A percentile compares a stretch with the other conserved stretches of the same genome.
Evolutionary conservation across 2,113 vertebrate species (phyloP).

Genomic region (Macrotus californicus): DNA sequence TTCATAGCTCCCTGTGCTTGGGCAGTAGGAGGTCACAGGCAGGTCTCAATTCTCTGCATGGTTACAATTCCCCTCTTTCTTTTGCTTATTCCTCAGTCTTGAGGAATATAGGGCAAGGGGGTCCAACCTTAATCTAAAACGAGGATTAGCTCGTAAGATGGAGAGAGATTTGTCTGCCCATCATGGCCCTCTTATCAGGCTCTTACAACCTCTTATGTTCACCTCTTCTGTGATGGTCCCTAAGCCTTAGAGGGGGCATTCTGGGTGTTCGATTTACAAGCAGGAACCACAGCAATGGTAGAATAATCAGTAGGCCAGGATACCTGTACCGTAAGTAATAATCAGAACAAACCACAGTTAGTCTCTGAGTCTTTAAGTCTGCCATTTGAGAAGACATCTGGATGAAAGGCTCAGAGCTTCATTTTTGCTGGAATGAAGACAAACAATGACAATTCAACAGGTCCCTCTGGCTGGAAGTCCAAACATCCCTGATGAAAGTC

Average conservation of each 20-base stretch:
- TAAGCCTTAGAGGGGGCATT: not conserved
- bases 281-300: not conserved
- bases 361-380: not conserved
- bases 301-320: not conserved
- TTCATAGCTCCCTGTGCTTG: not conserved
- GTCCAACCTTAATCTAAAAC: not conserved
- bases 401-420: not conserved
- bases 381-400: not conserved
- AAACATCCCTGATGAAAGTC: not conserved
- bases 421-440: not conserved
- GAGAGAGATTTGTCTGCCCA: not conserved
- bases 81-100: not conserved
- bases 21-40: not conserved
- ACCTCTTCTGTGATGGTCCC: not conserved
- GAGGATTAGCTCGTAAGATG: not conserved
- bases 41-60: not conserved
- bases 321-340: not conserved
- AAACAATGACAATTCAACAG: not conserved
- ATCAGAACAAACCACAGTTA: not conserved
- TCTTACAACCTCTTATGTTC: not conserved
- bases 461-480: not conserved
- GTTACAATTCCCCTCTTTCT: not conserved
- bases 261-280: not conserved
- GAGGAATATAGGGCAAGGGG: not conserved
- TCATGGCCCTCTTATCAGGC: not conserved